phyloP scores from a whole-genome alignment of 2,113 vertebrate genomes.

The Pelvicachromis taeniatus region DNA sequence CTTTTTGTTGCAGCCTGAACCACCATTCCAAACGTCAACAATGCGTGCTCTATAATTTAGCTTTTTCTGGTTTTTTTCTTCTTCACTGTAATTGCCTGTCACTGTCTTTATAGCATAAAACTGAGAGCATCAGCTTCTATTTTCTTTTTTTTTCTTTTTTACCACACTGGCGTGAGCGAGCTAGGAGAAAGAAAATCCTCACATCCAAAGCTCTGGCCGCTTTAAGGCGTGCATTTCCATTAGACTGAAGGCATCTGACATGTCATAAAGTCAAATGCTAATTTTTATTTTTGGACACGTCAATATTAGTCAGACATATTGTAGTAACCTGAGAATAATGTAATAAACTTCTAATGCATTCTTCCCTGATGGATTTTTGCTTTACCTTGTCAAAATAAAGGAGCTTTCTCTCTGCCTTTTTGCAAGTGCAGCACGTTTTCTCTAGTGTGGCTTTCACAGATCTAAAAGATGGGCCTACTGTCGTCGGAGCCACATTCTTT shows the following conservation, averaged over 20 bases:
- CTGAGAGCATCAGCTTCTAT: constrained; percentile 10
- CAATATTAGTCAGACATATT: background rate
- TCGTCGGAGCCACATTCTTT: background rate
- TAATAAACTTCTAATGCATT: background rate
- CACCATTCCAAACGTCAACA: constrained; percentile 11
- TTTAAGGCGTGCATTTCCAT: background rate
- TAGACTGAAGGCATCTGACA: background rate
- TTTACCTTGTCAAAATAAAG: background rate
- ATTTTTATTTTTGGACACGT: background rate
- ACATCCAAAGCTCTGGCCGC: background rate
- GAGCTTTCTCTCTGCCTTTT: background rate
- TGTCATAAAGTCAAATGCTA: background rate
- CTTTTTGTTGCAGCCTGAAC: constrained; percentile 15
- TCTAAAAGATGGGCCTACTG: background rate
- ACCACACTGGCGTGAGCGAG: background rate
- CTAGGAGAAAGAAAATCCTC: background rate
- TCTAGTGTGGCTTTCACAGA: background rate
- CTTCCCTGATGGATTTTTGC: background rate
- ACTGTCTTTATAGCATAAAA: constrained; percentile 25
- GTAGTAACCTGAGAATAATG: background rate
- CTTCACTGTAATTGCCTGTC: constrained; percentile 46
- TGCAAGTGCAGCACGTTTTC: background rate
- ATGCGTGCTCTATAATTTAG: constrained; percentile 47
- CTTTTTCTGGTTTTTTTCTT: constrained; percentile 8
- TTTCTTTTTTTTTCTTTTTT: background rate